phyloP scores from a whole-genome alignment of 1,140 invertebrate genomes.

The Drosophila pandora region DNA sequence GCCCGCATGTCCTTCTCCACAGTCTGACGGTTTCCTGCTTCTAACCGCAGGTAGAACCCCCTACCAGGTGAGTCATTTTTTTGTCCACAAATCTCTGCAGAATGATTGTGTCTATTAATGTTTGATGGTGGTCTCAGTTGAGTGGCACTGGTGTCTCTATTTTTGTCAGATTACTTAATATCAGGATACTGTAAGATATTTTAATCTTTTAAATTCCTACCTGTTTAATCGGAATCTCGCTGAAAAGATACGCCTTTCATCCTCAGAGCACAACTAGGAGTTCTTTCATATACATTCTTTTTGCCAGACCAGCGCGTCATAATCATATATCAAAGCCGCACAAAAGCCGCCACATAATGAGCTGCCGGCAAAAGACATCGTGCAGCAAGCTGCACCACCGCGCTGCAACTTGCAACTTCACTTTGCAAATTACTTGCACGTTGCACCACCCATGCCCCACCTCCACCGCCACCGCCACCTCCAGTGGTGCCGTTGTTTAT shows the following conservation, averaged over 20 bases:
- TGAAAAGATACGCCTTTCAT: slow-evolving; percentile 6
- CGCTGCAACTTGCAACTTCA: slow-evolving; percentile 51
- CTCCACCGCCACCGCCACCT: background rate
- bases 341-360: slow-evolving; percentile 71
- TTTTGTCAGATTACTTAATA: background rate
- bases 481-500: slow-evolving; percentile 36
- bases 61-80: slow-evolving; percentile 45
- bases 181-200: no score
- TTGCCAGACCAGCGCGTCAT: slow-evolving; percentile 37
- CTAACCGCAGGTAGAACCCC: slow-evolving; percentile 10
- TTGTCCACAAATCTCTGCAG: slow-evolving; percentile 31
- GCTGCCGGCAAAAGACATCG: slow-evolving; percentile 65
- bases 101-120: slow-evolving; percentile 35
- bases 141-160: background rate
- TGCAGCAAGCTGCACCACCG: slow-evolving; percentile 31
- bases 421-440: slow-evolving; percentile 80
- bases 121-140: slow-evolving; percentile 26
- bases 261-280: slow-evolving; percentile 4
- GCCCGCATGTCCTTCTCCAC: background rate
- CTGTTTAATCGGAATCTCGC: background rate
- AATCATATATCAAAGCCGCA: slow-evolving; percentile 57
- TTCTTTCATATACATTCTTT: slow-evolving; percentile 26
- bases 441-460: slow-evolving; percentile 20
- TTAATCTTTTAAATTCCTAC: background rate
- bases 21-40: slow-evolving; percentile 15